These are phyloP conservation scores for Lottia gigantea DNA, from an alignment of 2,888 invertebrate species.

Conservation along the genomic window DNA sequence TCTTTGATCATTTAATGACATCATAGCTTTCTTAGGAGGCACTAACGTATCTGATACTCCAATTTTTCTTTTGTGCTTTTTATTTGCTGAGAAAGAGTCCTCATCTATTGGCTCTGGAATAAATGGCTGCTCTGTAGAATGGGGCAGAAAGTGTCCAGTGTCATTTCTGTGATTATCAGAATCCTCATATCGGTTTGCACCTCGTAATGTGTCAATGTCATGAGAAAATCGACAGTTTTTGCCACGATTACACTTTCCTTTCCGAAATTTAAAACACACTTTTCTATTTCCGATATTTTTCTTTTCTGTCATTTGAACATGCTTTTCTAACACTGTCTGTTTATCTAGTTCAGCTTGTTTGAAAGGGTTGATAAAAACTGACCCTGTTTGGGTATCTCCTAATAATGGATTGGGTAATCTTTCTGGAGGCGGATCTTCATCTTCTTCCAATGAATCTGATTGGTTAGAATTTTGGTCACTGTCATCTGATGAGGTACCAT, in stretches of 20 bases:
- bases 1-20: conserved; percentile 65
- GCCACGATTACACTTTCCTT: conserved; percentile 89
- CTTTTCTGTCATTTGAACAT: conserved; percentile 86
- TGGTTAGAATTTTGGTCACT: conserved; percentile 2
- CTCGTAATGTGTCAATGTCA: conserved; percentile 69
- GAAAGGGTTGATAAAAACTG: conserved; percentile 89
- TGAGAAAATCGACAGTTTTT: conserved; percentile 90
- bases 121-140: conserved; percentile 14
- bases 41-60: conserved; percentile 81
- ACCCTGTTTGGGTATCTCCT: conserved; percentile 61
- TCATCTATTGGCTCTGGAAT: conserved; percentile 42
- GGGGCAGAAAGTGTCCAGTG: neutral
- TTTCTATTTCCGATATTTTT: conserved; percentile 78
- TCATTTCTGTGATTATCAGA: neutral
- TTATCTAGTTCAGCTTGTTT: conserved; percentile 87
- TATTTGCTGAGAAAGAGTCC: conserved; percentile 67
- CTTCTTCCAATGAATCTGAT: conserved; percentile 16
- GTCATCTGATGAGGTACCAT: neutral
- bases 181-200: neutral
- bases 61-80: conserved; percentile 77
- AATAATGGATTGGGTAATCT: conserved; percentile 43
- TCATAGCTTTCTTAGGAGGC: conserved; percentile 87
- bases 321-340: conserved; percentile 86
- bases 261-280: conserved; percentile 93
- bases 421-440: conserved; percentile 19